A percentile compares a stretch with the other conserved stretches of the same genome.
Conservation (phyloP, 2,113 vertebrate genomes). For the Vulpes vulpes region DNA sequence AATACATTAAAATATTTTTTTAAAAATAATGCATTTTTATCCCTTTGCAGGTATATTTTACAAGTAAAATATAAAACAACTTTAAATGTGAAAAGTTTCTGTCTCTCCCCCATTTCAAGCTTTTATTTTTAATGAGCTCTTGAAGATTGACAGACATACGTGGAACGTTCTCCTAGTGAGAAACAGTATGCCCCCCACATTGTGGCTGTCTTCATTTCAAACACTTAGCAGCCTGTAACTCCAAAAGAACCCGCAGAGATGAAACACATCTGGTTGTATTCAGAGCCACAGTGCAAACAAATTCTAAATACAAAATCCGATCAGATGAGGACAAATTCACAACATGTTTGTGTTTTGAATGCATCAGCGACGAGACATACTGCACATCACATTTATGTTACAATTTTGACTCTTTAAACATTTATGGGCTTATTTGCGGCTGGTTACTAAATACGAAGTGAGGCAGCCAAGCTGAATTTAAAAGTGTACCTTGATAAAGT, state of each 20-base stretch:
- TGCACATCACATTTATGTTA: not conserved
- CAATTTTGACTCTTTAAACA: not conserved
- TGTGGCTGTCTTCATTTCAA: not conserved
- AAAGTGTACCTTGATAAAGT: not conserved
- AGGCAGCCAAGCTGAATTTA: not conserved
- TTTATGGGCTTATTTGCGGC: not conserved
- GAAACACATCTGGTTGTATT: not conserved
- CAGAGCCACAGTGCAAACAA: not conserved
- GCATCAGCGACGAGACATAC: not conserved
- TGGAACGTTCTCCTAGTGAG: not conserved
- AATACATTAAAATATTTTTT: not conserved
- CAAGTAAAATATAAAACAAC: not conserved
- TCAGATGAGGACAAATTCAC: not conserved
- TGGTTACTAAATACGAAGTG: not conserved
- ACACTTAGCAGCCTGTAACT: not conserved
- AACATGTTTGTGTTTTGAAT: not conserved
- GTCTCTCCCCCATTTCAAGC: not conserved
- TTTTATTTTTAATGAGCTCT: slow-evolving; percentile 34
- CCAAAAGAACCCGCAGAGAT: not conserved
- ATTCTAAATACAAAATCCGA: not conserved
- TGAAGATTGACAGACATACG: not conserved
- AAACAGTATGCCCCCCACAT: not conserved
- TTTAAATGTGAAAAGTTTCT: not conserved
- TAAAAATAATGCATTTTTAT: not conserved
- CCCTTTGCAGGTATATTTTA: not conserved